Base-by-base conservation (phyloP, 2,797 vertebrate species). In the Phoeniculus purpureus region DNA sequence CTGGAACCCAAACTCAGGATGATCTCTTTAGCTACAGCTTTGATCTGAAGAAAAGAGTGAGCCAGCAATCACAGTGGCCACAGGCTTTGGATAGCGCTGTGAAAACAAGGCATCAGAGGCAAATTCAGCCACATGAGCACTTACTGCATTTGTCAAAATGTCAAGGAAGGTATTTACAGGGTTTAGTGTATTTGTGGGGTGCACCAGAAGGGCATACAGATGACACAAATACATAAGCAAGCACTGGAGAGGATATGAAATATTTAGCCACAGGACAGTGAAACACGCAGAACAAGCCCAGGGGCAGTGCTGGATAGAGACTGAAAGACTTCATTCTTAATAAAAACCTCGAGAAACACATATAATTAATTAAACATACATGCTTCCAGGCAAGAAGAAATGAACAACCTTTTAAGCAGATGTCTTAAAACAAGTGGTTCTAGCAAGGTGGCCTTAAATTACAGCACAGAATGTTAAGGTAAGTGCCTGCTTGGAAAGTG, bases 341-440 rank as follows among this genome's bases (percentile, higher is more conserved):
- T 43, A 85, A 77, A 85, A 85, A 64, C 64, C 21, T 60, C 71
- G 58, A 71, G 47, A 65, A 90, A 85, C 31, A 68, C 3, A 54
- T 54, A 51, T 67, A 85, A 78, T 86, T 91, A 94, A 87, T 80
- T 78, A 66, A 93, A 78, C 51, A 71, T 6, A 43, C 64, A 74
- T 9, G 27, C 27, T 87, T 71, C 47, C 55, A 82, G 68, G 65
- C 65, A 75, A 26, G 43, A 71, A 64, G 61, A 82, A 61, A 3
- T 34, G 34, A 74, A 64, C 10, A 70, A 47, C 47, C 27, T 80
- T 87, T 82, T 55, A 85, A 60, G 51, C 9, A 77, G 26, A 22
- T 66, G 27, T 54, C 34, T 89, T 80, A 2, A 70, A 78, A 15
- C n/a, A 88, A 70, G 55, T 11, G 7, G 19, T 40, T 32, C 18